Evolutionary conservation across 2,797 vertebrate species (phyloP).

Genomic region (Gallirallus australis): DNA sequence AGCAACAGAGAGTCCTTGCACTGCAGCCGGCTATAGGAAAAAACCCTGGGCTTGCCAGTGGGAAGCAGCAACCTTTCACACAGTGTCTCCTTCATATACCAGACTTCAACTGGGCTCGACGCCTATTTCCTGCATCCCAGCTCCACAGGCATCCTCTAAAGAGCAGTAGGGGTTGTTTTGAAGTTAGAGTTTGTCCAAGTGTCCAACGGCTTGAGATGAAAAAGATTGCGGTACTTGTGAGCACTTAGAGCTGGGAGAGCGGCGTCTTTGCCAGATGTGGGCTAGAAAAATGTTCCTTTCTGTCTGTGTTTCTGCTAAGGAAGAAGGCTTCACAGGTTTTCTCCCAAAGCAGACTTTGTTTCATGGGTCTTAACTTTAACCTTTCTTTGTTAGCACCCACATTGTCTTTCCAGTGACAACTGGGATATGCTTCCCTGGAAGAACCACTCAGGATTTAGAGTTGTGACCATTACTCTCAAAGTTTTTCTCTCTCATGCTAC

Average conservation of each 20-base stretch:
- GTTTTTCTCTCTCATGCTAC: background rate
- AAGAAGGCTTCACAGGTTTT: background rate
- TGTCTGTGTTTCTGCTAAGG: background rate
- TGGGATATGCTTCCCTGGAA: background rate
- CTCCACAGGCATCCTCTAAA: background rate
- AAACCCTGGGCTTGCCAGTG: slow-evolving; percentile 61
- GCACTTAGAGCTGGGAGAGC: background rate
- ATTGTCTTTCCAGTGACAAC: background rate
- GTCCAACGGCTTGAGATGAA: background rate
- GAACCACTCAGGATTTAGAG: background rate
- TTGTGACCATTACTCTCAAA: background rate
- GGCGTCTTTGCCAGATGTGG: rapidly evolving
- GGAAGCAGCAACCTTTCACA: slow-evolving; percentile 31
- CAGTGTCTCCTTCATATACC: background rate
- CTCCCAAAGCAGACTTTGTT: background rate
- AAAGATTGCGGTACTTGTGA: background rate
- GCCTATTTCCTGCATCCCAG: slow-evolving; percentile 38
- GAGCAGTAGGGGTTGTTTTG: background rate
- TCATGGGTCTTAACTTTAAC: background rate
- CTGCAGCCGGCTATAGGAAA: slow-evolving; percentile 70
- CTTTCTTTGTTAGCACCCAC: background rate
- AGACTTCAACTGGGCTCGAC: background rate
- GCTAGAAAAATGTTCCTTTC: background rate
- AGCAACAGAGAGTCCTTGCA: slow-evolving; percentile 67
- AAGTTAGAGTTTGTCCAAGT: background rate